Conservation (phyloP, 2,113 vertebrate genomes). For the Cyanoramphus novaezelandiae region DNA sequence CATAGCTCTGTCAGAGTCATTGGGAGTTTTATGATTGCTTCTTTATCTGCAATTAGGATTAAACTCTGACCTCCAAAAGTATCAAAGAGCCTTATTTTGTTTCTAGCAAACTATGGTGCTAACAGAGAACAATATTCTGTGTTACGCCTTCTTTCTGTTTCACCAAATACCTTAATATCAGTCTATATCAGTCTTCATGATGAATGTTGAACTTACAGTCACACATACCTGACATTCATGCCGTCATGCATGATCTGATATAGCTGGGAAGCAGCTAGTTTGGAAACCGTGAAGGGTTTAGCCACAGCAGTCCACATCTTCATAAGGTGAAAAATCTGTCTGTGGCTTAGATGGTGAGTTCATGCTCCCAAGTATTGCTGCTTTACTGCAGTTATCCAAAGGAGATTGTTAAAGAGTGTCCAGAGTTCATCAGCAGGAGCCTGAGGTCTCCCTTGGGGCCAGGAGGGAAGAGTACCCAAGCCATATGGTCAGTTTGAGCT, state of each 20-base stretch:
- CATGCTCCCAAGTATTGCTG: not conserved
- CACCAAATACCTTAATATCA: not conserved
- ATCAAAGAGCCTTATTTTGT: not conserved
- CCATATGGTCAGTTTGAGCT: not conserved
- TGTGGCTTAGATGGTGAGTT: not conserved
- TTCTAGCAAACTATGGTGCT: not conserved
- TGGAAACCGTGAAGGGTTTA: not conserved
- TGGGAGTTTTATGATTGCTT: not conserved
- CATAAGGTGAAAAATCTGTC: not conserved
- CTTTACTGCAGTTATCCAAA: not conserved
- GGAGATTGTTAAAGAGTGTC: not conserved
- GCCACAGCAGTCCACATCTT: not conserved
- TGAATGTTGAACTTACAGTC: not conserved
- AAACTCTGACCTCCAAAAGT: not conserved
- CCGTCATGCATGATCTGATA: not conserved
- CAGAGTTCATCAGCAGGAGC: fast-evolving
- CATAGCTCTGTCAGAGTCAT: not conserved
- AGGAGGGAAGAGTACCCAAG: not conserved
- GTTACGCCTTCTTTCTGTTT: not conserved
- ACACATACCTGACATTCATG: not conserved
- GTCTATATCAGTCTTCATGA: not conserved
- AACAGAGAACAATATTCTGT: not conserved
- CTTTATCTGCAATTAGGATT: not conserved
- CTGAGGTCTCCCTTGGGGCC: not conserved
- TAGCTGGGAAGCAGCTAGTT: not conserved